Percentiles rank a stretch among this genome's conserved stretches.
Conservation (phyloP, 2,888 invertebrate species). For the Microctonus hyperodae region DNA sequence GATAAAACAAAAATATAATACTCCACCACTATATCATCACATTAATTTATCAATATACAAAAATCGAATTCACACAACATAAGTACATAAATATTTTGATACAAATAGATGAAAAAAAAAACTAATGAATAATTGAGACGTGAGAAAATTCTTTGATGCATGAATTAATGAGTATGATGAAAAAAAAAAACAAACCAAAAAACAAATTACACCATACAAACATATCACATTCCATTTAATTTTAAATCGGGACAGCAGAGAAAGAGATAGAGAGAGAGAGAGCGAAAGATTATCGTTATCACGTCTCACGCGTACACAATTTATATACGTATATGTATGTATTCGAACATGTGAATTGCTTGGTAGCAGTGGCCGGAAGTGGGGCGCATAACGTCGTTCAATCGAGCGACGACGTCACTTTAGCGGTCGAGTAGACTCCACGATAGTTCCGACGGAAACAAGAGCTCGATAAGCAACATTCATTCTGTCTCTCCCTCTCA, state of each 20-base stretch:
- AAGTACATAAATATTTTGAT: too few relatives aligned
- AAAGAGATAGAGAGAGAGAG: neutral
- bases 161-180: neutral
- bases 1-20: too few relatives aligned
- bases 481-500: neutral
- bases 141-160: neutral
- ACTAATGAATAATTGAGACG: neutral
- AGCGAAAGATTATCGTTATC: conserved; percentile 16
- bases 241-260: neutral
- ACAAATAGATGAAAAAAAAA: neutral
- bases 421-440: conserved; percentile 20
- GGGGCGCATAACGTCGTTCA: conserved; percentile 9
- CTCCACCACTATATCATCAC: too few relatives aligned
- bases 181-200: neutral
- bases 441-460: conserved; percentile 45
- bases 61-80: too few relatives aligned
- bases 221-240: neutral
- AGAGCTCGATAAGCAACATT: conserved; percentile 28
- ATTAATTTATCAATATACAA: too few relatives aligned
- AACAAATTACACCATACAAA: neutral
- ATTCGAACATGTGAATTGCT: too few relatives aligned
- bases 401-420: conserved; percentile 15
- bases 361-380: conserved; percentile 18
- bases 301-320: neutral
- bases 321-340: neutral